Evolutionary conservation across 2,888 invertebrate genomes (phyloP).

Genomic region (Marronus borbonicus): DNA sequence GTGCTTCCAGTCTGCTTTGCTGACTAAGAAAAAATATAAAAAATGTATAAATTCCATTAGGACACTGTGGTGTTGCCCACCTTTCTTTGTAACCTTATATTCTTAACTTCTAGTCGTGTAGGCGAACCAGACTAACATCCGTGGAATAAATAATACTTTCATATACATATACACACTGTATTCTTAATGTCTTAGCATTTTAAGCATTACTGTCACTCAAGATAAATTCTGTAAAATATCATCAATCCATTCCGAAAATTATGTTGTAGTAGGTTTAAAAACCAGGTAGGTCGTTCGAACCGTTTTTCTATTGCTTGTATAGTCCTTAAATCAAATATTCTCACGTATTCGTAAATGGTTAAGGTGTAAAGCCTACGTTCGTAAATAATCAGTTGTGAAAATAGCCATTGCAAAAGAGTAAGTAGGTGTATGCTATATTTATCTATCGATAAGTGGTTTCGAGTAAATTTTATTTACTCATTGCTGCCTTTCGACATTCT

Average conservation of each 20-base stretch:
- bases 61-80: slow-evolving; percentile 39
- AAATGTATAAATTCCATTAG: slow-evolving; percentile 37
- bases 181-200: slow-evolving; percentile 26
- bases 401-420: slow-evolving; percentile 38
- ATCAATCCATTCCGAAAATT: slow-evolving; percentile 24
- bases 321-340: slow-evolving; percentile 40
- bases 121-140: slow-evolving; percentile 44
- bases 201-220: slow-evolving; percentile 32
- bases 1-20: background rate
- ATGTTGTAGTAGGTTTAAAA: slow-evolving; percentile 29
- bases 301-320: slow-evolving; percentile 25
- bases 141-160: slow-evolving; percentile 40
- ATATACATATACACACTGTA: slow-evolving; percentile 12
- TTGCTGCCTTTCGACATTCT: slow-evolving; percentile 23
- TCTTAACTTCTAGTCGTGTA: slow-evolving; percentile 39
- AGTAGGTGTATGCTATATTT: slow-evolving; percentile 27
- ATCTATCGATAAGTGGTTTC: slow-evolving; percentile 1
- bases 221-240: slow-evolving; percentile 13
- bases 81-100: slow-evolving; percentile 36
- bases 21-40: slow-evolving; percentile 21
- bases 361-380: slow-evolving; percentile 42
- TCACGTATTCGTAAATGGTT: slow-evolving; percentile 32
- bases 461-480: slow-evolving; percentile 24
- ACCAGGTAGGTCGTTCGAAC: slow-evolving; percentile 27
- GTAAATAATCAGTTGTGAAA: slow-evolving; percentile 42